Percentiles rank a stretch among this genome's conserved stretches.
Evolutionary conservation across 2,113 vertebrate species (phyloP).

Genomic region (Rhea pennata): DNA sequence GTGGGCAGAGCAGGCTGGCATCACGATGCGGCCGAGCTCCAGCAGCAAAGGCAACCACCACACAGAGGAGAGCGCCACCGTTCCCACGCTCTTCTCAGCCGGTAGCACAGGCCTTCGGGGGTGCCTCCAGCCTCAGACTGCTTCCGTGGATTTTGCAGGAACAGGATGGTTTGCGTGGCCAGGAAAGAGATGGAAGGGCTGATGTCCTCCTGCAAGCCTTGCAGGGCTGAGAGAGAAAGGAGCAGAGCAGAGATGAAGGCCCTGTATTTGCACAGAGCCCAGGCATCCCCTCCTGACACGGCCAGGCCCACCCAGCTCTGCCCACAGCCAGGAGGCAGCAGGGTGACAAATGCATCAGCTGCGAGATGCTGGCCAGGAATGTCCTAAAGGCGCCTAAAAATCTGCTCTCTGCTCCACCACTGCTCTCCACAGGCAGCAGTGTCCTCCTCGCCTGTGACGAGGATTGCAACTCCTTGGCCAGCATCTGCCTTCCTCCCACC

Average conservation of each 20-base stretch:
- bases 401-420: rapidly evolving
- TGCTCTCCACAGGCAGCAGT: neutral
- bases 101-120: too few relatives aligned
- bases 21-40: neutral
- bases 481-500: too few relatives aligned
- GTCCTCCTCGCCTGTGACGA: neutral
- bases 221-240: neutral
- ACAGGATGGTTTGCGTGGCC: neutral
- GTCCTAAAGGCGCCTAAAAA: neutral
- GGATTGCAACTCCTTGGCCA: too few relatives aligned
- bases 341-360: neutral
- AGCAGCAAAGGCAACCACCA: neutral
- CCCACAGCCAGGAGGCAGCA: neutral
- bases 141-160: neutral
- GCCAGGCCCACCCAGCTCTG: neutral
- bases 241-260: neutral
- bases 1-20: too few relatives aligned
- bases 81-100: neutral
- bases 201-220: neutral
- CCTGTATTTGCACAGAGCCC: neutral
- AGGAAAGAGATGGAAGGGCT: neutral
- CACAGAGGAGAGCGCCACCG: rapidly evolving
- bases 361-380: neutral
- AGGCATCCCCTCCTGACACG: neutral
- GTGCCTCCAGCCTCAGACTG: neutral